Evolutionary conservation across 2,113 vertebrate genomes (phyloP), one percentile per base, ranked within the genome.

Genomic region (Oplegnathus fasciatus): DNA sequence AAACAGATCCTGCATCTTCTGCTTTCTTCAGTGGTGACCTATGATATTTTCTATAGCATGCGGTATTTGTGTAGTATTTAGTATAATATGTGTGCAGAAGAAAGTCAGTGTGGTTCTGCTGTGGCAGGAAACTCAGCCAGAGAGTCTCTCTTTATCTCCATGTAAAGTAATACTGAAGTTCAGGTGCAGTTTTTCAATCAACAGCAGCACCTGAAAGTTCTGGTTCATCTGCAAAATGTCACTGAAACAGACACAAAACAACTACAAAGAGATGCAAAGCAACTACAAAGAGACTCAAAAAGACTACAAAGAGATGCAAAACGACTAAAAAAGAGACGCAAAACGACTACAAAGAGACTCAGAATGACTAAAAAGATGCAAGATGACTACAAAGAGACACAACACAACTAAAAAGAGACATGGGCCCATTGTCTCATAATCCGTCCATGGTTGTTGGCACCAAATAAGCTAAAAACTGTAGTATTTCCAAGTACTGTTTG

Each of bases 401-500:
- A 55, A 46, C 40, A 24, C 1, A 15, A 30, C 24, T 4, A 14
- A 20, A 44, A 66, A 28, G 18, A 24, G 11, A 28, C 9, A 52
- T 26, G 10, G 30, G 26, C 8, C 4, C 5, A 42, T 7, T 9
- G 48, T 69, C 62, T 77, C 9, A 60, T 58, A 62, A 73, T 75
- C 28, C 5, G 17, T 4, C 28, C 5, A 18, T 1, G 61, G 55
- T 32, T 60, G 26, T 55, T 18, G 48, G 26, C 57, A 60, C 9
- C 34, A 57, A 66, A 77, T 48, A 9, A 14, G 9, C 14, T 64
- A 28, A 62, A 78, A 80, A 34, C 24, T 32, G 1, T 5, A 48
- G 24, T 11, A 67, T 65, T 78, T 74, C 42, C 55, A 74, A 74
- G 78, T 40, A 50, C 6, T 66, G 18, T 58, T 64, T 34, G 37